Evolutionary conservation across 2,797 vertebrate species (phyloP).

Genomic region (Pithecia hirsuta): DNA sequence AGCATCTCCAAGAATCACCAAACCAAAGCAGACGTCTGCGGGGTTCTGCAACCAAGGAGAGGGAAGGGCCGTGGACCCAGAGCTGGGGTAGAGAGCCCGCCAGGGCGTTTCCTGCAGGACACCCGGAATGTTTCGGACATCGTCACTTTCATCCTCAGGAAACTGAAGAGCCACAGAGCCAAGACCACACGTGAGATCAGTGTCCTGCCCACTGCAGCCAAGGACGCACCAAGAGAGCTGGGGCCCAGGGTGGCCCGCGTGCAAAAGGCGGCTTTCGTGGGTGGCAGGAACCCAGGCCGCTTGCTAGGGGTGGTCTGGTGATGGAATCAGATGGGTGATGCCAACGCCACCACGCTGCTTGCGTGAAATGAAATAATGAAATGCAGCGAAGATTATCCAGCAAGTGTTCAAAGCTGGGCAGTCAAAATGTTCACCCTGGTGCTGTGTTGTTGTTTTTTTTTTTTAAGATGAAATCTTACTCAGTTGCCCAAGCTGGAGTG

Average conservation of each 20-base stretch:
- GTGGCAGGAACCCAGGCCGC: neutral
- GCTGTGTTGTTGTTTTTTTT: neutral
- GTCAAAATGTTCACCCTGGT: too few relatives aligned
- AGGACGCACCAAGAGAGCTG: accelerated
- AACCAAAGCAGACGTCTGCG: accelerated
- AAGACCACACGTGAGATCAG: neutral
- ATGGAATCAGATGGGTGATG: neutral
- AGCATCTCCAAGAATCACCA: neutral
- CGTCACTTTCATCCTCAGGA: neutral
- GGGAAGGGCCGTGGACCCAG: neutral
- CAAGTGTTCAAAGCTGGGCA: neutral
- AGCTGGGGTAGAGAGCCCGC: accelerated
- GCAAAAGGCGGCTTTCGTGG: neutral
- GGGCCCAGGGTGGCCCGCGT: neutral
- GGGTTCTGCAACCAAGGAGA: neutral
- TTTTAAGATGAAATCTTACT: too few relatives aligned
- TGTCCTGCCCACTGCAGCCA: neutral
- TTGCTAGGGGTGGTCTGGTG: neutral
- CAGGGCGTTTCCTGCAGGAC: neutral
- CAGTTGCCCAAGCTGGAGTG: too few relatives aligned
- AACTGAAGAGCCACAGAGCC: neutral
- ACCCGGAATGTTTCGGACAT: neutral
- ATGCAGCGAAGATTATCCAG: accelerated
- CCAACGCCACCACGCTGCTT: neutral
- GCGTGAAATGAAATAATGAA: neutral